Conservation (phyloP, 2,113 vertebrate genomes). For the Anarhynchus alexandrinus region DNA sequence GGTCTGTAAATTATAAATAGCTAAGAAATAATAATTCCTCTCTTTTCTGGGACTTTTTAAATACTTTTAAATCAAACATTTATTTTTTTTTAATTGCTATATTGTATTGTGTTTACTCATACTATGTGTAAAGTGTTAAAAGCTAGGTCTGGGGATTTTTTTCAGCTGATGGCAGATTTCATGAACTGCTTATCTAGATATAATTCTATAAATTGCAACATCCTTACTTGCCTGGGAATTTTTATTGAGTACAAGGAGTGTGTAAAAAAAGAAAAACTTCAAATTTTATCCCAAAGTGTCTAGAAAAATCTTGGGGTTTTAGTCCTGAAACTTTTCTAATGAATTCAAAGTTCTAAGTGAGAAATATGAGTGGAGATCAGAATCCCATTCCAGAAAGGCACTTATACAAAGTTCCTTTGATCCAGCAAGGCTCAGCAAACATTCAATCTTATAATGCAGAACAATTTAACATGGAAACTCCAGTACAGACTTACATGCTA, state of each 20-base stretch:
- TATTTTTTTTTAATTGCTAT: not conserved
- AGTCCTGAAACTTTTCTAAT: not conserved
- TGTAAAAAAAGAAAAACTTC: not conserved
- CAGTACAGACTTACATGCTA: not conserved
- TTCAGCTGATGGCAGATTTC: not conserved
- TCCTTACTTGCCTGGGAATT: not conserved
- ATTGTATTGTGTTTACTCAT: not conserved
- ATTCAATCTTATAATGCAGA: not conserved
- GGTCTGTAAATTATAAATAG: not conserved
- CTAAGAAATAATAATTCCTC: not conserved
- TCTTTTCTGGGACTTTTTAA: not conserved
- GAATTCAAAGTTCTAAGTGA: not conserved
- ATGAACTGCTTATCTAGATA: not conserved
- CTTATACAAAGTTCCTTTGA: not conserved
- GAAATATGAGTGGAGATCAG: not conserved
- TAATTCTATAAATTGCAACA: not conserved
- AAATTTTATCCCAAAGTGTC: not conserved
- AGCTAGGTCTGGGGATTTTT: too few species aligned
- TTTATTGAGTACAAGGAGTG: not conserved
- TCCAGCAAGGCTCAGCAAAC: not conserved
- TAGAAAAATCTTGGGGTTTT: too few species aligned
- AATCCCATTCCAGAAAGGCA: not conserved
- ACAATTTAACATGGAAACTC: not conserved
- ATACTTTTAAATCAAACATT: not conserved
- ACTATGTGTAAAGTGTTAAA: not conserved